Percentiles rank a stretch among this genome's conserved stretches.
phyloP scores from a whole-genome alignment of 2,113 vertebrate genomes.

The Ailuropoda melanoleuca region DNA sequence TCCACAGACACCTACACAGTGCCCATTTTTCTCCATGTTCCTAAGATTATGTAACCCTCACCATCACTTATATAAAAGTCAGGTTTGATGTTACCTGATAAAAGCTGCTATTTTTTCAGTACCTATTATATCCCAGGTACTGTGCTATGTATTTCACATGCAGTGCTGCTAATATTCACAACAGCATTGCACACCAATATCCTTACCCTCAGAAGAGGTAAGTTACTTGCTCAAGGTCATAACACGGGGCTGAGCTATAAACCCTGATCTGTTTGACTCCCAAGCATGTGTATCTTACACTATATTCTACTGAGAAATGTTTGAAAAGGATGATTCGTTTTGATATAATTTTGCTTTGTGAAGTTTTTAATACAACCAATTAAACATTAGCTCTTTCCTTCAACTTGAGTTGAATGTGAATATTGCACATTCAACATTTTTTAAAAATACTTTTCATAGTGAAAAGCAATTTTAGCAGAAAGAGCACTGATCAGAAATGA shows the following conservation, averaged over 20 bases:
- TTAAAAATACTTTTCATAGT: background rate
- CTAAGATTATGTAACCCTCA: background rate
- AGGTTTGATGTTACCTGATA: background rate
- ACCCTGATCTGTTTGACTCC: background rate
- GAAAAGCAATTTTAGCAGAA: background rate
- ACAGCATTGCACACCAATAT: background rate
- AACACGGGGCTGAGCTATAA: background rate
- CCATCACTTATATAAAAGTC: background rate
- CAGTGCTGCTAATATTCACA: slow-evolving; percentile 26
- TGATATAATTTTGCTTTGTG: slow-evolving; percentile 2
- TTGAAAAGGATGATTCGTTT: slow-evolving; percentile 19
- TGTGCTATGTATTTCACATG: background rate
- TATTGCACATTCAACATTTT: background rate
- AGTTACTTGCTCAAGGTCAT: background rate
- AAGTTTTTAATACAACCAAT: background rate
- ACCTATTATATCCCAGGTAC: background rate
- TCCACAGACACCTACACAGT: background rate
- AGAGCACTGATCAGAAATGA: background rate
- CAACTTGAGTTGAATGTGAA: background rate
- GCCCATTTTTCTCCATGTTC: background rate
- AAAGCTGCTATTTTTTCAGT: background rate
- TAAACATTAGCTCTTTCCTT: slow-evolving; percentile 25
- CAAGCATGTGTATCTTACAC: background rate
- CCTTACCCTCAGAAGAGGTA: background rate
- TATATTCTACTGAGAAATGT: background rate